Evolutionary conservation across 2,797 vertebrate genomes (phyloP).

Genomic region (Tachyglossus aculeatus): DNA sequence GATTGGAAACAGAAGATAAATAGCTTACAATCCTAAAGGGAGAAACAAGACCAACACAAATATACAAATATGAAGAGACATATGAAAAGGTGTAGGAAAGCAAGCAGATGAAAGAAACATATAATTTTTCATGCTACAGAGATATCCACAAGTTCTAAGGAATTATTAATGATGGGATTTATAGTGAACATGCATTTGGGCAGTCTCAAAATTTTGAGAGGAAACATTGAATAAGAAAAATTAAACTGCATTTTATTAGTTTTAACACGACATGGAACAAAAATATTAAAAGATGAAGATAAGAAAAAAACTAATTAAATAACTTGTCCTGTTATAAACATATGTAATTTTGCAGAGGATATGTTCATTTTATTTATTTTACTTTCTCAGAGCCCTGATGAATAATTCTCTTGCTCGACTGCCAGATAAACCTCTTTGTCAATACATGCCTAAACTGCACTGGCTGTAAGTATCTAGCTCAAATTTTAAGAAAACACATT

Average conservation of each 20-base stretch:
- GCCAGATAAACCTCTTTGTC: conserved; percentile 86
- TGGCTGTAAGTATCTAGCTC: conserved; percentile 88
- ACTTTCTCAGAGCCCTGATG: conserved; percentile 82
- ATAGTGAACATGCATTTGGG: background rate
- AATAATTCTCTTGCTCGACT: conserved; percentile 87
- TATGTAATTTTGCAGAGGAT: too few species aligned
- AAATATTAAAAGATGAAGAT: background rate
- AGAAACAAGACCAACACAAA: too few species aligned
- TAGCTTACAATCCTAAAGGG: too few species aligned
- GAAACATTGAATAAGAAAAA: background rate
- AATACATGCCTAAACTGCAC: conserved; percentile 88
- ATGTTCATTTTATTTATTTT: conserved; percentile 2
- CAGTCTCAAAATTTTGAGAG: background rate
- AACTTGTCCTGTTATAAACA: background rate
- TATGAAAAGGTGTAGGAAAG: too few species aligned
- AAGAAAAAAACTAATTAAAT: background rate
- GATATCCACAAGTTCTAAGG: too few species aligned
- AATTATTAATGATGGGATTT: background rate
- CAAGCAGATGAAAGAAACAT: too few species aligned
- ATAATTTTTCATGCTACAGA: too few species aligned
- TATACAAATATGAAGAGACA: too few species aligned
- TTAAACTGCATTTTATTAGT: background rate
- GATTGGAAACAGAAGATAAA: too few species aligned
- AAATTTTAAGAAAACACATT: background rate
- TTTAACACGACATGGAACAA: background rate